Conservation (phyloP, 2,113 vertebrate genomes). For the Xenopus borealis region DNA sequence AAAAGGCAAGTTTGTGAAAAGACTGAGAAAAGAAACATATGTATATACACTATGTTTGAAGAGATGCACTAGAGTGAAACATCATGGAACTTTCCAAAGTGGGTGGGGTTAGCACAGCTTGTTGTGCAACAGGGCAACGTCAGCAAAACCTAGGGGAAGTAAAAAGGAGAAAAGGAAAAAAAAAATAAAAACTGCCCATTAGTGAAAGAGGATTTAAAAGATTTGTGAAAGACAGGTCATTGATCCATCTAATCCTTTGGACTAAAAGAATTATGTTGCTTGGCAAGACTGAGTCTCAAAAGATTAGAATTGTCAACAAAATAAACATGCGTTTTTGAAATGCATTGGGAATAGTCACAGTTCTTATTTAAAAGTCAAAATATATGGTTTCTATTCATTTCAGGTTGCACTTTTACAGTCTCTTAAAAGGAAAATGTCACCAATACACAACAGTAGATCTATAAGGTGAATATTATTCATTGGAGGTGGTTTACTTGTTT, state of each 20-base stretch:
- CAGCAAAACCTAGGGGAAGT: constrained; percentile 59
- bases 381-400: no score
- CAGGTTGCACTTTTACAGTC: no score
- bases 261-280: constrained; percentile 45
- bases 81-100: constrained; percentile 47
- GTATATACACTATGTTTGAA: no score
- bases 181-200: constrained; percentile 57
- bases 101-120: constrained; percentile 55
- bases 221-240: constrained; percentile 48
- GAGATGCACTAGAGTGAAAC: constrained; percentile 53
- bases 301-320: constrained; percentile 10
- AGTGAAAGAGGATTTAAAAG: constrained; percentile 52
- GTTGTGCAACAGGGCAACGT: constrained; percentile 62
- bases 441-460: no score
- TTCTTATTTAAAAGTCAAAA: no score
- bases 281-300: constrained; percentile 9
- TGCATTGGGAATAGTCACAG: neutral
- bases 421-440: no score
- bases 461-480: no score
- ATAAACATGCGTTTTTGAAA: neutral
- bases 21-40: constrained; percentile 50
- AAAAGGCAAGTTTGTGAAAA: constrained; percentile 8
- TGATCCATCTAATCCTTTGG: constrained; percentile 39
- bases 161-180: constrained; percentile 50
- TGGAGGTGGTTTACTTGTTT: no score